A percentile compares a stretch with the other conserved stretches of the same genome.
Conservation (phyloP, 2,888 invertebrate species). For the Amphimallon solstitiale region DNA sequence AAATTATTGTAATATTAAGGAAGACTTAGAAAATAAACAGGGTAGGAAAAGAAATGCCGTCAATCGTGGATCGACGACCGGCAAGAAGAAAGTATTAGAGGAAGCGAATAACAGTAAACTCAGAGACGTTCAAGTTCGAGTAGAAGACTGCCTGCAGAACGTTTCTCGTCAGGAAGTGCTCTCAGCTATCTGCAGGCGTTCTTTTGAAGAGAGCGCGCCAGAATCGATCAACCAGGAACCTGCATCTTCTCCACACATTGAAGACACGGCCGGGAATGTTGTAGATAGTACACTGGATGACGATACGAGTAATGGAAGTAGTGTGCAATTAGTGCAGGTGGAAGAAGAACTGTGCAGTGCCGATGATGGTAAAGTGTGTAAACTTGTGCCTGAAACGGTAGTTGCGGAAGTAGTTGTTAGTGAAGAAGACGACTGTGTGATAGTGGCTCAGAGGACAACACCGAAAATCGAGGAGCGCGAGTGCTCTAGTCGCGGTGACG, state of each 20-base stretch:
- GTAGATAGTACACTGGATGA: constrained; percentile 41
- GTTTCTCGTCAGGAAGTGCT: constrained; percentile 49
- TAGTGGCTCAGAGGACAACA: constrained; percentile 69
- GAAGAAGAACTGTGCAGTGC: constrained; percentile 43
- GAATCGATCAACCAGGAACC: constrained; percentile 34
- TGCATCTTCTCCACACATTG: constrained; percentile 19
- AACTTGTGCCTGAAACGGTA: constrained; percentile 49
- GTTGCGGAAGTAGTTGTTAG: constrained; percentile 62
- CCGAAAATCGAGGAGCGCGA: constrained; percentile 61
- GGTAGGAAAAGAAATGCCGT: constrained; percentile 55
- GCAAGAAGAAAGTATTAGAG: constrained; percentile 62
- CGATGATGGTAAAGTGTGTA: constrained; percentile 50
- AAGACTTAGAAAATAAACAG: constrained; percentile 59
- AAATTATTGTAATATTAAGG: constrained; percentile 54
- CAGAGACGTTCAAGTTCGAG: constrained; percentile 60
- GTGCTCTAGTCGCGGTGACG: constrained; percentile 63
- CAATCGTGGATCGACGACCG: constrained; percentile 51
- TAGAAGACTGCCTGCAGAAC: constrained; percentile 61
- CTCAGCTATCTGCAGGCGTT: constrained; percentile 52
- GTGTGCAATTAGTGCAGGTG: constrained; percentile 55
- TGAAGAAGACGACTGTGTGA: constrained; percentile 74
- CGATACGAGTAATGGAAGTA: constrained; percentile 53
- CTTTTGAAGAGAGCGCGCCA: constrained; percentile 46
- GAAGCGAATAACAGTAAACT: constrained; percentile 63
- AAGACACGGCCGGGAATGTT: constrained; percentile 25